Base-by-base conservation (phyloP, 2,888 invertebrate genomes). In the Patella depressa region DNA sequence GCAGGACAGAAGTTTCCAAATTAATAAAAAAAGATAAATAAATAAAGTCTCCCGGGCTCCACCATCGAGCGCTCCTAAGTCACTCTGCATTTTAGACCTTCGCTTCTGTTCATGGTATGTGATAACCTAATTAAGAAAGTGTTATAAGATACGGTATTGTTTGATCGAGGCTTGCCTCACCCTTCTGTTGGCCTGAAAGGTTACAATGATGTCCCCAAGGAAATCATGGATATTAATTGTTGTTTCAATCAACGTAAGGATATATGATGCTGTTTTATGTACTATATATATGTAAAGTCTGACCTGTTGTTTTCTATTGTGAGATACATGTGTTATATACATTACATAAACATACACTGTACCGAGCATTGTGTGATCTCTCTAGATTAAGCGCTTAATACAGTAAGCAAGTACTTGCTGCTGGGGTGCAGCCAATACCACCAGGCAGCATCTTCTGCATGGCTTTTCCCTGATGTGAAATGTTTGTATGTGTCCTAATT, bases 131-230 rank as follows among this genome's bases (percentile, higher is more conserved):
- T 79, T 73, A 73, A 73, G 78, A 75, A 45, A 72, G 76, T 80
- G 72, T 57, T 53, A 74, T 65, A 72, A 79, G 65, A 65, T 11
- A 65, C 65, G 65, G 65, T 65, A 65, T 65, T 14, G 65, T 65
- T 65, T 65, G 65, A 65, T 24, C 65, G 65, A 65, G 65, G 65
- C 24, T 65, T 24, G 65, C 65, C 65, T 65, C 65, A 65, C 24
- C 24, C 65, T 65, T 85, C 85, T 85, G 85, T 85, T 85, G 85
- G 84, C 85, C 85, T 81, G 84, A 82, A 80, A 82, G 75, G 78
- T 78, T 80, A 77, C 73, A 81, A 74, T 19, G 72, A 75, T 15
- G 55, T 19, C 24, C 65, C 24, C 24, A 65, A 65, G 24, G 24
- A 65, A 24, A 24, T 24, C 65, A 65, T 65, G 65, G 65, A 65